Conservation (phyloP, 2,113 vertebrate genomes). For the Lagopus leucura region DNA sequence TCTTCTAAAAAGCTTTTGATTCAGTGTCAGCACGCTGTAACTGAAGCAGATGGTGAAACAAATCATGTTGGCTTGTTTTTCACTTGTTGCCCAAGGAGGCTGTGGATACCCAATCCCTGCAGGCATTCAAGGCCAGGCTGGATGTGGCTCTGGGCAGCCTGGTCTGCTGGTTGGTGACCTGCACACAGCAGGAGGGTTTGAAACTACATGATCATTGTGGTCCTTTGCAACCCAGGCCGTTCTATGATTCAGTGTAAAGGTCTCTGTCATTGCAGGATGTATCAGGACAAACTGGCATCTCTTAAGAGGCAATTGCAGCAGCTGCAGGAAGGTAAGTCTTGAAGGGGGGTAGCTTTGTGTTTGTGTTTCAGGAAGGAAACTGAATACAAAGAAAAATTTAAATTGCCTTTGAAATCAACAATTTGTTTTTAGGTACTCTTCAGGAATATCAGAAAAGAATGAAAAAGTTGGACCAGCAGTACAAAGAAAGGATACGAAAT, state of each 20-base stretch:
- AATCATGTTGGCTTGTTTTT: background rate
- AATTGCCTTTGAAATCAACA: background rate
- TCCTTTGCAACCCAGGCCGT: too few relatives aligned
- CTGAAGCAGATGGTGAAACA: background rate
- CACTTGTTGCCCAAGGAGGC: too few relatives aligned
- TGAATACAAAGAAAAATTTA: background rate
- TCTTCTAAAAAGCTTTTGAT: background rate
- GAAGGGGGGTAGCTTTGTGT: background rate
- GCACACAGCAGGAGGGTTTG: too few relatives aligned
- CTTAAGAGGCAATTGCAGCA: slow-evolving; percentile 95
- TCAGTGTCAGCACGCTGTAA: background rate
- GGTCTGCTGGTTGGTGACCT: too few relatives aligned
- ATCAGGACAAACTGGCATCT: slow-evolving; percentile 96
- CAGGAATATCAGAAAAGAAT: slow-evolving; percentile 99
- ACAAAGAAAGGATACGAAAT: slow-evolving; percentile 95
- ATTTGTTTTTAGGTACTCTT: slow-evolving; percentile 84
- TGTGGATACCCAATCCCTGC: too few relatives aligned
- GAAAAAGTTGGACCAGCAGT: slow-evolving; percentile 98
- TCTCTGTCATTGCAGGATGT: slow-evolving; percentile 86
- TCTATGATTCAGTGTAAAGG: background rate
- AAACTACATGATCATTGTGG: too few relatives aligned
- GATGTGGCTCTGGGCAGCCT: too few relatives aligned
- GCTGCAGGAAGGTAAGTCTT: slow-evolving; percentile 90
- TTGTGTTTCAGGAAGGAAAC: background rate
- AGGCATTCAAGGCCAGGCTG: too few relatives aligned